Percentiles rank a stretch among this genome's conserved stretches.
These are phyloP conservation scores for Diplolepis rosae DNA, from an alignment of 2,888 invertebrate genomes.

Conservation along the genomic window DNA sequence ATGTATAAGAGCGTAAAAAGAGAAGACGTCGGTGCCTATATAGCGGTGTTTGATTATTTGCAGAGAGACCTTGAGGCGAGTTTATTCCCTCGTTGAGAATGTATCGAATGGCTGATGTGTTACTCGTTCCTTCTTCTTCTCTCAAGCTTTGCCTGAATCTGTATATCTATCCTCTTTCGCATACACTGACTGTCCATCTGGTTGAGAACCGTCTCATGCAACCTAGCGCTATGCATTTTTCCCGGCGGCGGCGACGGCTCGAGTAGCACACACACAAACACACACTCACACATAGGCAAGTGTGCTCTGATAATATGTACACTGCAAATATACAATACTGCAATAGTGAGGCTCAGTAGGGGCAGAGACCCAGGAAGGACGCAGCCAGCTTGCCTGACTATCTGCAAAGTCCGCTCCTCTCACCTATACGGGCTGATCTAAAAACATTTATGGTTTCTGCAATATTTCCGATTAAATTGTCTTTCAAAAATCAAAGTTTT, in stretches of 20 bases:
- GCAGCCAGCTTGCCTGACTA: constrained; percentile 52
- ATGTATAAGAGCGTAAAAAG: constrained; percentile 36
- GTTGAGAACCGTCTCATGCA: constrained; percentile 70
- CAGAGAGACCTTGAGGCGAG: constrained; percentile 58
- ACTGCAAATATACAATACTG: constrained; percentile 67
- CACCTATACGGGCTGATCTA: constrained; percentile 31
- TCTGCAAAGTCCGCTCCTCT: constrained; percentile 49
- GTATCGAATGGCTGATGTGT: constrained; percentile 18
- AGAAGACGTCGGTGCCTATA: constrained; percentile 40
- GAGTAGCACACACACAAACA: constrained; percentile 49
- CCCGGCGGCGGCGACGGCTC: constrained; percentile 56
- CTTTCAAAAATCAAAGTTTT: no score
- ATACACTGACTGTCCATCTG: constrained; percentile 50
- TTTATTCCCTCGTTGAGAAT: constrained; percentile 53
- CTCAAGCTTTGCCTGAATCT: constrained; percentile 3
- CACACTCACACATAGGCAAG: constrained; percentile 43
- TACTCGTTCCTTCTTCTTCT: constrained; percentile 27
- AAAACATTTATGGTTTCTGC: not conserved
- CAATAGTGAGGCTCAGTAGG: constrained; percentile 61
- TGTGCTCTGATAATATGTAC: constrained; percentile 62
- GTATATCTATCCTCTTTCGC: constrained; percentile 40
- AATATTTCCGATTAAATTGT: not conserved
- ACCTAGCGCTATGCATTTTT: constrained; percentile 67
- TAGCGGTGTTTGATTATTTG: constrained; percentile 48
- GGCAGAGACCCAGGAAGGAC: constrained; percentile 74